Evolutionary conservation across 2,888 invertebrate genomes (phyloP), one percentile per base, ranked within the genome.

Genomic region (Eremobia ochroleuca): DNA sequence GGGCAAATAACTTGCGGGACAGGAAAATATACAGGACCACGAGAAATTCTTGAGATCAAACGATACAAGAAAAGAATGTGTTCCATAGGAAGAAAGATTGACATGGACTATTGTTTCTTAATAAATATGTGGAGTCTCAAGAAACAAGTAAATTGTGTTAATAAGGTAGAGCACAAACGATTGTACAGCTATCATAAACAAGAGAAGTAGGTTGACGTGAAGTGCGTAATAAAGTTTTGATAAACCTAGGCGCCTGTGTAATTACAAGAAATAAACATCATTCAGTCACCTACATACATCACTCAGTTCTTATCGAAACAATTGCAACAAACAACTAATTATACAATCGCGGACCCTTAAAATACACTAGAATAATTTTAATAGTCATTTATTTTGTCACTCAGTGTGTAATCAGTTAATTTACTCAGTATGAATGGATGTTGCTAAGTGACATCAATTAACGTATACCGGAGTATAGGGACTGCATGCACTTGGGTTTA

Each of bases 1-100:
- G 75, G 73, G 77, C 79, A 89, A 89, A 91, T 89, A 90, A 86
- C 77, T 87, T 82, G 82, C n/a, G 80, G 73, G 79, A 72, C 78
- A 85, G 79, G 79, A 86, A 86, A 89, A 89, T 90, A 81, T 81
- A 85, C 67, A 79, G 72, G 77, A 79, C 77, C 62, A 69, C 62
- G 67, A 79, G 68, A 85, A 55, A 86, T 83, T 81, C 83, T 81
- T 77, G n/a, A 87, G 85, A 89, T 88, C 79, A 85, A 88, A 88
- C 76, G 76, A 82, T 87, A 79, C 70, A 85, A 79, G 79, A 88
- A 82, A 64, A 83, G 69, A 76, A 82, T 74, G 55, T 72, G 79
- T 75, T 81, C n/a, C 61, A 76, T 74, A 40, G 76, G 66, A 81
- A 75, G 69, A 72, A 71, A 80, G 77, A 82, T 82, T 81, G 80